Base-by-base conservation (phyloP, 2,113 vertebrate genomes). In the Cebidichthys violaceus region DNA sequence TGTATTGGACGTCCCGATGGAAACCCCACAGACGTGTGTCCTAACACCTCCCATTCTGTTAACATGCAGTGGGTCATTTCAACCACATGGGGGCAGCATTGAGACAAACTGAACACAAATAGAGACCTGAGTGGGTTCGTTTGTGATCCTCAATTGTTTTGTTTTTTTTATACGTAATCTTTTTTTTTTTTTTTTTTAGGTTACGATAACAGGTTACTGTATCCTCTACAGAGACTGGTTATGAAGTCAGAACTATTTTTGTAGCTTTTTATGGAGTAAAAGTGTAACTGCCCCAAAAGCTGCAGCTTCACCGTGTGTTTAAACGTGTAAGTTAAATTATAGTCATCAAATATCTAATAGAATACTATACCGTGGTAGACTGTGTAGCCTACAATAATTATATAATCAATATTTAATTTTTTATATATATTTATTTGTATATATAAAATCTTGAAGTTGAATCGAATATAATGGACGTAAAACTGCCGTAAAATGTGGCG, bases 81-180 rank as follows among this genome's bases (percentile, higher is more conserved):
- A 9, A 45, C 61, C 86, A 83, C 83, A 22, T 0, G 79, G 15
- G 17, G 74, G 86, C 77, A 75, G 70, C 64, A 70, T 55, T 2
- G 14, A 37, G 3, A 29, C 22, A 9, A 14, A 13, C 20, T 70
- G 4, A 31, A 31, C 45, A 54, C 29, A 2, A 54, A 9, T 6
- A n/a, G 52, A 29, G 0, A 22, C 35, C 14, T 39, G 47, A 54
- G 4, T 14, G 29, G 9, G 7, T 20, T 39, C 43, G n/a, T 31
- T 3, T 14, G 9, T n/a, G 35, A 72, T 61, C 9, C 9, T 22
- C 9, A 22, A 0, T 37, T 0, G 24, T 27, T n/a, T n/a, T n/a
- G n/a, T n/a, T n/a, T n/a, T n/a, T n/a, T n/a, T n/a, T n/a, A n/a
- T n/a, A n/a, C n/a, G n/a, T n/a, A n/a, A n/a, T n/a, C n/a, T n/a